These are phyloP conservation scores for Tenebrosternarchus preto DNA, from an alignment of 2,113 vertebrate genomes.

Conservation along the genomic window DNA sequence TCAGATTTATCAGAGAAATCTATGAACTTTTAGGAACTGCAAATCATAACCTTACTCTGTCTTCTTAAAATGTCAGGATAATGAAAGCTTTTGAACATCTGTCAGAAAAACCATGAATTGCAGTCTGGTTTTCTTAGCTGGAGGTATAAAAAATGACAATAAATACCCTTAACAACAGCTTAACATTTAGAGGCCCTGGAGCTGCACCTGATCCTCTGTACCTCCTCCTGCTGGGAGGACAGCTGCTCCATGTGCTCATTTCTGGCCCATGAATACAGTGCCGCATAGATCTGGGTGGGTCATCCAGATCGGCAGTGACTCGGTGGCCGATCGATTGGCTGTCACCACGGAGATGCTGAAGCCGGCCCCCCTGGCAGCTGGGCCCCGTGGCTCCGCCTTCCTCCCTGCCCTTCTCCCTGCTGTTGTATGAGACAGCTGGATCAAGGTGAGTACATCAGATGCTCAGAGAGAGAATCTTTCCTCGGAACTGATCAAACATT, in stretches of 20 bases:
- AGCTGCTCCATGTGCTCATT: neutral
- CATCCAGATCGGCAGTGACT: slow-evolving; percentile 2
- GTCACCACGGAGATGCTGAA: neutral
- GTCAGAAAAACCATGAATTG: neutral
- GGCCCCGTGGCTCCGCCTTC: neutral
- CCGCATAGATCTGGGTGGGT: neutral
- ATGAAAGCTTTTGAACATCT: neutral
- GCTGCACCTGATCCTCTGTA: neutral
- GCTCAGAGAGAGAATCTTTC: neutral
- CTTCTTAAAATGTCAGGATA: neutral
- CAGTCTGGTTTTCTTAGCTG: neutral
- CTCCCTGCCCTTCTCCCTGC: too few relatives aligned
- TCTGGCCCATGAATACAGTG: neutral
- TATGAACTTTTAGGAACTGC: too few relatives aligned
- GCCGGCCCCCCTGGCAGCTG: neutral
- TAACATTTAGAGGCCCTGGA: neutral
- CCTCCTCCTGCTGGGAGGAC: neutral
- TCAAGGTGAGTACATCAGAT: slow-evolving; percentile 10
- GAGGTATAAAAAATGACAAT: neutral
- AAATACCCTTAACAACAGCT: neutral
- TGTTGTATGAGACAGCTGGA: too few relatives aligned
- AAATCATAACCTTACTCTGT: too few relatives aligned
- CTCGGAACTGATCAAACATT: neutral
- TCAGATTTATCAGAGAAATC: too few relatives aligned
- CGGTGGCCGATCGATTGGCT: neutral